These are phyloP conservation scores for Pycnomerus fuliginosus DNA, from an alignment of 2,888 invertebrate species.

Conservation along the genomic window DNA sequence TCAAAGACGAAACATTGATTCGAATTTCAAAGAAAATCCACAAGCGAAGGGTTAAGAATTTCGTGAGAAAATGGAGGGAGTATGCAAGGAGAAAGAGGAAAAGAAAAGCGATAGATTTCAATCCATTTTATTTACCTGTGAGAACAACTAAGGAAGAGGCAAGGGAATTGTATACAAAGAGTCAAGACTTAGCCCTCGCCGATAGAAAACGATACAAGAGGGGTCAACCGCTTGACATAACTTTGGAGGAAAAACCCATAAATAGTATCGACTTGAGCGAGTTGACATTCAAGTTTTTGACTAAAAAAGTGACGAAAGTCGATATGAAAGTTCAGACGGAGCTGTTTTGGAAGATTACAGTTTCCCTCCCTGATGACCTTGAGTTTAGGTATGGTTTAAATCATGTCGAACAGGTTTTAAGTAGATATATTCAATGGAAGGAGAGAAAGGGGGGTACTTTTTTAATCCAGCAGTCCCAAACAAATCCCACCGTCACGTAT, in stretches of 20 bases:
- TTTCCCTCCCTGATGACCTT: conserved; percentile 59
- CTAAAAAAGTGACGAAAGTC: conserved; percentile 34
- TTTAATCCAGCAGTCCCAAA: conserved; percentile 40
- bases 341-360: conserved; percentile 63
- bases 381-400: conserved; percentile 13
- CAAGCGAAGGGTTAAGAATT: conserved; percentile 47
- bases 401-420: conserved; percentile 31
- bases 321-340: conserved; percentile 37
- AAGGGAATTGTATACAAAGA: conserved; percentile 50
- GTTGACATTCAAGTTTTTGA: conserved; percentile 37
- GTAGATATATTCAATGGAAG: conserved; percentile 38
- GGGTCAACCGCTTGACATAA: conserved; percentile 45
- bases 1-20: conserved; percentile 46
- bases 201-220: conserved; percentile 55
- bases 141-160: conserved; percentile 51
- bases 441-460: conserved; percentile 41
- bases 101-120: conserved; percentile 56
- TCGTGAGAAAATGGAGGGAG: conserved; percentile 54
- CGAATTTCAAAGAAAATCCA: conserved; percentile 47
- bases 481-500: conserved; percentile 39
- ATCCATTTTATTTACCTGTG: conserved; percentile 57
- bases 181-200: conserved; percentile 52
- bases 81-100: conserved; percentile 51
- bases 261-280: conserved; percentile 38
- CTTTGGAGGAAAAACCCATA: conserved; percentile 22